A percentile compares a stretch with the other conserved stretches of the same genome.
These are phyloP conservation scores for Hydractinia symbiolongicarpus DNA, from an alignment of 30 jellyfish, hydroid and myxozoan genomes.

Conservation along the genomic window DNA sequence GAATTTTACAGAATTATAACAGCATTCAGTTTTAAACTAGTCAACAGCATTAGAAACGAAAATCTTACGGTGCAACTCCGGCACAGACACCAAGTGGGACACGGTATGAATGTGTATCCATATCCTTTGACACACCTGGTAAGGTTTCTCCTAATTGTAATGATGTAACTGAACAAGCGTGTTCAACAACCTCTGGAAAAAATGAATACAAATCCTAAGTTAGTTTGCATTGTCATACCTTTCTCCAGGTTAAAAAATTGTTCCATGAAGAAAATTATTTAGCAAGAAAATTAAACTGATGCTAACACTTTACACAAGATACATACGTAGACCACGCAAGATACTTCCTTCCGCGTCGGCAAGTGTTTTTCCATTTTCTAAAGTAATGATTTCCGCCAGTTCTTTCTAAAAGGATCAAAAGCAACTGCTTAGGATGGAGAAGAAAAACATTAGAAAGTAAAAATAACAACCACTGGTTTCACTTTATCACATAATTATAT, in stretches of 20 bases:
- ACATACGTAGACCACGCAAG: slow-evolving; percentile 91
- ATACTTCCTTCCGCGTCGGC: slow-evolving; percentile 95
- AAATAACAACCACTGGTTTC: no score
- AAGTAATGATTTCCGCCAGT: slow-evolving; percentile 68
- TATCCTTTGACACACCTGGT: slow-evolving; percentile 77
- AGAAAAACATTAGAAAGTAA: no score
- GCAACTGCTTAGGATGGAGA: no score
- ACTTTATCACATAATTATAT: not conserved
- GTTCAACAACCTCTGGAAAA: slow-evolving; percentile 94
- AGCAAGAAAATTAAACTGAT: not conserved
- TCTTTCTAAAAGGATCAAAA: slow-evolving; percentile 35
- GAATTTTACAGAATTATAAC: not conserved
- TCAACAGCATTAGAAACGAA: not conserved
- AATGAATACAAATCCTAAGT: no score
- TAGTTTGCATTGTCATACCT: no score
- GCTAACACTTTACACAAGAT: not conserved
- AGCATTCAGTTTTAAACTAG: not conserved
- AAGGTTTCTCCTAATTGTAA: slow-evolving; percentile 83
- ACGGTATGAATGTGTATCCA: slow-evolving; percentile 94
- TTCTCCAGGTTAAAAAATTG: no score
- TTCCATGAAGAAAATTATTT: no score
- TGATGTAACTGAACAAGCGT: slow-evolving; percentile 93
- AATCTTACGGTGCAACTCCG: slow-evolving; percentile 92
- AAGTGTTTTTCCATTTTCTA: slow-evolving; percentile 87
- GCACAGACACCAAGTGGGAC: slow-evolving; percentile 97